Conservation (phyloP, 2,888 invertebrate genomes). For the Ophonus ardosiacus region DNA sequence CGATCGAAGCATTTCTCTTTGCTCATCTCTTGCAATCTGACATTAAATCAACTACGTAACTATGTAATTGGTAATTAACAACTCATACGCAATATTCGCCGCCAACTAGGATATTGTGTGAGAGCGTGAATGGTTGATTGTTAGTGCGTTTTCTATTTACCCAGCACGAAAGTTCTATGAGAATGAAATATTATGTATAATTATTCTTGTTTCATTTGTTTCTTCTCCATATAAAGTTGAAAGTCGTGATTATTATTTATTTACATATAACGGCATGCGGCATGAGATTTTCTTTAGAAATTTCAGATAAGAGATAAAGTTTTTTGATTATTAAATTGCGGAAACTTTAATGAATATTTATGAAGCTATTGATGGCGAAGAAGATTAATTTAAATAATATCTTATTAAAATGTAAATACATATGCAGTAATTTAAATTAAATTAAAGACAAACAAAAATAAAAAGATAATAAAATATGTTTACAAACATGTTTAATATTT, state of each 20-base stretch:
- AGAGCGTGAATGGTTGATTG: slow-evolving; percentile 15
- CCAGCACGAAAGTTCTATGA: slow-evolving; percentile 19
- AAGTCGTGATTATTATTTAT: slow-evolving; percentile 22
- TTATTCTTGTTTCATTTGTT: not conserved
- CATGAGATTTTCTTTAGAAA: not conserved
- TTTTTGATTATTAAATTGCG: not conserved
- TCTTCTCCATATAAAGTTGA: slow-evolving; percentile 16
- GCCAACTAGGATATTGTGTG: not conserved
- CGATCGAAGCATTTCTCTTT: slow-evolving; percentile 5
- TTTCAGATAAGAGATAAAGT: not conserved
- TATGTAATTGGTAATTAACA: slow-evolving; percentile 17
- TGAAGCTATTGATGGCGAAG: not conserved
- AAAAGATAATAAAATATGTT: too few relatives aligned
- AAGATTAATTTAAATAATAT: not conserved
- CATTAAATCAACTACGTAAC: slow-evolving; percentile 30
- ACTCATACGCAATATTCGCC: not conserved
- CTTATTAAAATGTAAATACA: not conserved
- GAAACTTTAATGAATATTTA: not conserved
- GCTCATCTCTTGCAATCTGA: slow-evolving; percentile 14
- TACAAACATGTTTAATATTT: too few relatives aligned
- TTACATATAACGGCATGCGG: not conserved
- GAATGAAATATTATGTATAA: slow-evolving; percentile 34
- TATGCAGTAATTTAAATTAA: too few relatives aligned
- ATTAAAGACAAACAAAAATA: too few relatives aligned
- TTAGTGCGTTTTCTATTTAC: slow-evolving; percentile 9